Conservation (phyloP, 2,113 vertebrate genomes). For the Ranitomeya imitator region DNA sequence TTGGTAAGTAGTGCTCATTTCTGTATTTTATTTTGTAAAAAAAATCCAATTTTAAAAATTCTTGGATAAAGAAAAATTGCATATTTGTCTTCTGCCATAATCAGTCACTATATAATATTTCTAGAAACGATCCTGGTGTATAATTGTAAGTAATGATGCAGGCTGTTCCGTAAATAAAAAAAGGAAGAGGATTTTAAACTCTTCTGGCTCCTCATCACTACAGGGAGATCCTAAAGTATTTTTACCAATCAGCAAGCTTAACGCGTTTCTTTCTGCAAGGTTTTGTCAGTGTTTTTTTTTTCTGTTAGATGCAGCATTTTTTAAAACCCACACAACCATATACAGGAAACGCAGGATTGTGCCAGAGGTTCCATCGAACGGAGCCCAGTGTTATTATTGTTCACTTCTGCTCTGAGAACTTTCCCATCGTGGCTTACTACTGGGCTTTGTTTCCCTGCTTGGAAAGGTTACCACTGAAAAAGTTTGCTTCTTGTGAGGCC, state of each 20-base stretch:
- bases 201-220: neutral
- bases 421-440: constrained; percentile 54
- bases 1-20: too few relatives aligned
- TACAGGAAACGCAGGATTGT: constrained; percentile 48
- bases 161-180: neutral
- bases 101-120: neutral
- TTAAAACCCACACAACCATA: constrained; percentile 52
- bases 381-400: constrained; percentile 54
- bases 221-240: constrained; percentile 34
- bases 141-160: neutral
- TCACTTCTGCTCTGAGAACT: constrained; percentile 52
- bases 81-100: neutral
- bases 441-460: constrained; percentile 54
- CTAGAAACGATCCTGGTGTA: neutral
- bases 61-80: neutral
- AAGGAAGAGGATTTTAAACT: neutral
- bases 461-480: constrained; percentile 53
- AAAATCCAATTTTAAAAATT: too few relatives aligned
- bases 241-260: constrained; percentile 20
- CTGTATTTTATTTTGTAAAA: too few relatives aligned
- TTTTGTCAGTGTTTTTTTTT: constrained; percentile 15
- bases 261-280: constrained; percentile 21
- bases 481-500: constrained; percentile 56
- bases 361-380: constrained; percentile 51
- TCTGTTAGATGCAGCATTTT: constrained; percentile 45